Conservation (phyloP, 2,797 vertebrate genomes). For the Pseudochaenichthys georgianus region DNA sequence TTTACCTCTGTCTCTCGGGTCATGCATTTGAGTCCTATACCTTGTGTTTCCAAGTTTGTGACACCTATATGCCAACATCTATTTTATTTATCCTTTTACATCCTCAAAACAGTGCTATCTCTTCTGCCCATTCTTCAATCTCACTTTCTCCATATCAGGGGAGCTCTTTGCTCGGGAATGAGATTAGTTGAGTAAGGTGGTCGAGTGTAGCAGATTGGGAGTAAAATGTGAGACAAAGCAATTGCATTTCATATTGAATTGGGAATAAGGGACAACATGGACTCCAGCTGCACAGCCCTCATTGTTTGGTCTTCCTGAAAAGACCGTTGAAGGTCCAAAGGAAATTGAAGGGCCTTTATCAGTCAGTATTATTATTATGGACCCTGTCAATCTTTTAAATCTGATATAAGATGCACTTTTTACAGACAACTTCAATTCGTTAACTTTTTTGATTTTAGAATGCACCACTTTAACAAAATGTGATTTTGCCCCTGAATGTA, state of each 20-base stretch:
- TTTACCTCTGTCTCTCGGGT: too few species aligned
- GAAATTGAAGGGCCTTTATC: constrained; percentile 63
- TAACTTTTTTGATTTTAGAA: constrained; percentile 1
- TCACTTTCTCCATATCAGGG: constrained; percentile 61
- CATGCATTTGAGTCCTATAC: too few species aligned
- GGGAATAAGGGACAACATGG: constrained; percentile 85
- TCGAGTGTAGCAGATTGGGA: constrained; percentile 79
- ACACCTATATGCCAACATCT: constrained; percentile 1
- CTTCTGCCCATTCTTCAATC: constrained; percentile 37
- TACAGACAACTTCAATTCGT: neutral
- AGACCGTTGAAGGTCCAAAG: constrained; percentile 50
- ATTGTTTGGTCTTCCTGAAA: constrained; percentile 59
- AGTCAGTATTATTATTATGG: constrained; percentile 22
- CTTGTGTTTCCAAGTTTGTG: too few species aligned
- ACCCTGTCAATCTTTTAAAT: constrained; percentile 41
- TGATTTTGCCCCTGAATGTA: neutral
- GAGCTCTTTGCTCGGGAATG: constrained; percentile 69
- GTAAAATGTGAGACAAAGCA: constrained; percentile 85
- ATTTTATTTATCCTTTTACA: constrained; percentile 20
- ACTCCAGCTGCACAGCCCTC: constrained; percentile 59
- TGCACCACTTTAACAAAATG: neutral
- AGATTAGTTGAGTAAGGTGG: constrained; percentile 79
- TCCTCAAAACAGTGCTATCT: constrained; percentile 12
- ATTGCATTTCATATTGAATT: constrained; percentile 89
- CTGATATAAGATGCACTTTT: constrained; percentile 4